phyloP scores from a whole-genome alignment of 1,140 invertebrate genomes.

The Temnothorax nylanderi region DNA sequence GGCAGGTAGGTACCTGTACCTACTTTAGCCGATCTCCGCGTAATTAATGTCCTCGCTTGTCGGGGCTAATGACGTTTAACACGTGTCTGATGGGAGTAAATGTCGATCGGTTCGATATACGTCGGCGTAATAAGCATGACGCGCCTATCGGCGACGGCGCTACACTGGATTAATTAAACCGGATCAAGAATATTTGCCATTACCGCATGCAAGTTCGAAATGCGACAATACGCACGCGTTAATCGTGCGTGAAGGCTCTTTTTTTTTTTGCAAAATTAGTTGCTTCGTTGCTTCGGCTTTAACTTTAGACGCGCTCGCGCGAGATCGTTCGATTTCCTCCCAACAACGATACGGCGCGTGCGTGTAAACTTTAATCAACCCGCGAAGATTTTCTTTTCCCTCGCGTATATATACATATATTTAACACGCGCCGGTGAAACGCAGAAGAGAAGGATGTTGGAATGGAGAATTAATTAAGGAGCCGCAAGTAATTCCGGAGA shows the following conservation, averaged over 20 bases:
- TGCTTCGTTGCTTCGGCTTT: background rate
- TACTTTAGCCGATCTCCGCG: conserved; percentile 73
- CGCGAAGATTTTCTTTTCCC: conserved; percentile 9
- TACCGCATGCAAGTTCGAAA: background rate
- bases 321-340: background rate
- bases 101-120: conserved; percentile 67
- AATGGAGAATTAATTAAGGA: conserved; percentile 46
- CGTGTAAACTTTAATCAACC: conserved; percentile 39
- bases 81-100: conserved; percentile 72
- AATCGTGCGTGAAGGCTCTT: too few relatives aligned
- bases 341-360: background rate
- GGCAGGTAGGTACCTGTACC: conserved; percentile 57
- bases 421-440: background rate
- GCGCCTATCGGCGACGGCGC: conserved; percentile 33
- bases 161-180: conserved; percentile 52
- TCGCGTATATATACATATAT: background rate
- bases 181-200: conserved; percentile 29
- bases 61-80: conserved; percentile 76
- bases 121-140: conserved; percentile 66
- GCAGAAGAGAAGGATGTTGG: conserved; percentile 15
- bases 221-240: background rate
- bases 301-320: background rate
- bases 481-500: conserved; percentile 41
- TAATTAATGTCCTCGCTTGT: conserved; percentile 78
- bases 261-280: background rate